Base-by-base conservation (phyloP, 2,797 vertebrate genomes). In the Emydoidea blandingii region DNA sequence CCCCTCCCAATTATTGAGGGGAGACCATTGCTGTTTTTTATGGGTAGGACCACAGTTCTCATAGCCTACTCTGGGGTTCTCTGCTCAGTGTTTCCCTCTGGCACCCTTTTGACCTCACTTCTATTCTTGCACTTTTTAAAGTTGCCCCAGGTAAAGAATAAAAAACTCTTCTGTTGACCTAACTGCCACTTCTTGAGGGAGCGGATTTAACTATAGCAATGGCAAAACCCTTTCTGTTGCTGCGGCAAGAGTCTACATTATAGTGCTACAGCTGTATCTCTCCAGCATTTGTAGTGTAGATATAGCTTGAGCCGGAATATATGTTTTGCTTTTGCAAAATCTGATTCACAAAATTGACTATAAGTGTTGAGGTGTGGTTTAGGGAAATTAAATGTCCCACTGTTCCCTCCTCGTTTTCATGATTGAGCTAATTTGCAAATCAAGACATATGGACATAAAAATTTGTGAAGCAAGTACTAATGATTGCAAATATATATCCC, bases 391-490 rank as follows among this genome's bases (percentile, higher is more conserved):
- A 92, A 82, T 82, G 85, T 95, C 83, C 80, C 65, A 79, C 27
- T 5, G 10, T 82, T 88, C 78, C 92, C 65, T 84, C 5, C 82
- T 96, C 12, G 0, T 95, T 96, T 94, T 90, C 90, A 74, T 95
- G 91, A 89, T 94, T 94, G 93, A 94, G 84, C 78, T 94, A 82
- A 81, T 89, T 93, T 92, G 91, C 76, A 94, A 62, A 92, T 91
- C 85, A 95, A 97, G 96, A 86, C 86, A 91, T 87, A 96, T 72
- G 83, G 85, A 72, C 34, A 1, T 8, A 41, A 89, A 65, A 79
- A 53, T 72, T 23, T 14, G 80, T 90, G 88, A 90, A 95, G 83
- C 65, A 79, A 92, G 86, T 90, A 92, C 52, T 25, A 85, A 91
- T 80, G 94, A 88, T 37, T 57, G 27, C 47, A 81, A 87, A 83